These are phyloP conservation scores for Macropis europaea DNA, from an alignment of 2,888 invertebrate species.

Conservation along the genomic window DNA sequence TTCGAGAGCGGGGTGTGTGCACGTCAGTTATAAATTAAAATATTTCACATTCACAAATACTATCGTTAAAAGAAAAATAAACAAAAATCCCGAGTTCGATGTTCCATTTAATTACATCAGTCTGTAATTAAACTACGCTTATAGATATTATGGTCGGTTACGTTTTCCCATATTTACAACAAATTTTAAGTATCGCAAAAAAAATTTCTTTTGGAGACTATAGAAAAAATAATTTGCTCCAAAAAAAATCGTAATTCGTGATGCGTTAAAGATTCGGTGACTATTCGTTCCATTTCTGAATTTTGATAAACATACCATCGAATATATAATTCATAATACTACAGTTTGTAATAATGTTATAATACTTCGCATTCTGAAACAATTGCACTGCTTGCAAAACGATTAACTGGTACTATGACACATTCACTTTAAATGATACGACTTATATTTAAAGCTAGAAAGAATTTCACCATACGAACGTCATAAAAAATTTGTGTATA, in stretches of 20 bases:
- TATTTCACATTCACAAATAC: slow-evolving; percentile 54
- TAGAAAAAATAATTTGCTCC: slow-evolving; percentile 4
- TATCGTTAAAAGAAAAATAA: slow-evolving; percentile 34
- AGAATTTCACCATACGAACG: slow-evolving; percentile 2
- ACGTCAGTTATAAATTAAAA: slow-evolving; percentile 55
- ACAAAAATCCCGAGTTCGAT: slow-evolving; percentile 22
- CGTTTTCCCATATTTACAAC: neutral
- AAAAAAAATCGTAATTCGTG: neutral
- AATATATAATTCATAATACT: too few species aligned
- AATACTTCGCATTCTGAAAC: neutral
- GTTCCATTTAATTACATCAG: slow-evolving; percentile 57
- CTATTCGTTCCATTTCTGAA: slow-evolving; percentile 1
- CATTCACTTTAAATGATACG: neutral
- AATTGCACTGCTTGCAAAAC: neutral
- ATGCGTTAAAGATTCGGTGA: neutral
- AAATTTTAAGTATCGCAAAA: neutral
- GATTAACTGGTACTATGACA: too few species aligned
- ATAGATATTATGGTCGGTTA: slow-evolving; percentile 23
- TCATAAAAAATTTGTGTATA: slow-evolving; percentile 24
- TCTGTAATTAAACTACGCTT: slow-evolving; percentile 41
- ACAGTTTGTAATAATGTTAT: too few species aligned
- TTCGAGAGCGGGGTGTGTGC: slow-evolving; percentile 58
- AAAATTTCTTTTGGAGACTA: neutral
- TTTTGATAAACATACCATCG: neutral
- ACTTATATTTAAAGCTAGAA: neutral